Evolutionary conservation across 2,797 vertebrate genomes (phyloP).

Genomic region (Garrulus glandarius): DNA sequence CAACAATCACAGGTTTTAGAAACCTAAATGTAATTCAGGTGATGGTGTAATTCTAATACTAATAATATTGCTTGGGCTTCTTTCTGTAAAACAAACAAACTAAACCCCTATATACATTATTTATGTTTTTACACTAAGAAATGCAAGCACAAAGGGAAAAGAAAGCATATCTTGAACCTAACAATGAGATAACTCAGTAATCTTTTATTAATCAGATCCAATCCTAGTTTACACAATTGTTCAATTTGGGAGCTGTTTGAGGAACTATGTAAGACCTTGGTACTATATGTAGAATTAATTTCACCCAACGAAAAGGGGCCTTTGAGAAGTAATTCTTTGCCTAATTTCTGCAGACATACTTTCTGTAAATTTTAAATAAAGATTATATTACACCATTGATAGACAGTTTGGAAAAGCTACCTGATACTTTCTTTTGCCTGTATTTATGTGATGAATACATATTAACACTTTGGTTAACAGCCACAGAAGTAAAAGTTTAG

Average conservation of each 20-base stretch:
- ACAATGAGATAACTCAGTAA: neutral
- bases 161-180: neutral
- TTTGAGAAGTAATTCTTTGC: neutral
- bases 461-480: neutral
- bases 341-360: neutral
- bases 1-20: neutral
- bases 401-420: neutral
- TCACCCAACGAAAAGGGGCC: neutral
- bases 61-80: neutral
- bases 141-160: neutral
- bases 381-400: neutral
- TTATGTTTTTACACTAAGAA: neutral
- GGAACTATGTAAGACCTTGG: neutral
- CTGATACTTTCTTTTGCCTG: neutral
- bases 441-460: neutral
- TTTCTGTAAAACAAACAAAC: neutral
- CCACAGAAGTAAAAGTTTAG: neutral
- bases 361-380: neutral
- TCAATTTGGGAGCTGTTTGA: neutral
- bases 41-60: neutral
- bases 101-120: neutral
- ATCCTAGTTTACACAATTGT: neutral
- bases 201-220: neutral
- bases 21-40: neutral
- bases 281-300: neutral